These are phyloP conservation scores for Eledona agricola DNA, from an alignment of 2,888 invertebrate genomes.

Conservation along the genomic window DNA sequence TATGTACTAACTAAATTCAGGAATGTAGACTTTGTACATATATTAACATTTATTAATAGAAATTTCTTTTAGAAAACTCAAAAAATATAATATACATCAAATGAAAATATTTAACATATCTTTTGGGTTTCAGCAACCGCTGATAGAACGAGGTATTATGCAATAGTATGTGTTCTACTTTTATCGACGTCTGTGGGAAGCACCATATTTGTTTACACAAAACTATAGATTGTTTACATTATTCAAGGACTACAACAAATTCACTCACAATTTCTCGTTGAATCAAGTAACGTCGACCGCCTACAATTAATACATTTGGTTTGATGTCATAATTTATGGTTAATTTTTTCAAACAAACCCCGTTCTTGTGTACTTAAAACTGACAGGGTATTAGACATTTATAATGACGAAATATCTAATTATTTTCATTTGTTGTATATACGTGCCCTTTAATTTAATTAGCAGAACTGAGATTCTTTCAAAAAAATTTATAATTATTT, in stretches of 20 bases:
- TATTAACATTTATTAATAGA: conserved; percentile 21
- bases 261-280: too few relatives aligned
- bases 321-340: too few relatives aligned
- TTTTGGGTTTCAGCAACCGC: conserved; percentile 5
- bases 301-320: too few relatives aligned
- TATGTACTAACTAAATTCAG: conserved; percentile 23
- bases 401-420: conserved; percentile 37
- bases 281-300: too few relatives aligned
- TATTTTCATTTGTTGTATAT: conserved; percentile 40
- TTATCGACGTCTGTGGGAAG: too few relatives aligned
- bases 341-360: conserved; percentile 2
- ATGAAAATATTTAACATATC: conserved; percentile 29
- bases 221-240: too few relatives aligned
- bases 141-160: conserved; percentile 23
- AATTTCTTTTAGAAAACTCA: conserved; percentile 12
- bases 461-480: conserved; percentile 7
- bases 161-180: too few relatives aligned
- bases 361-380: conserved; percentile 33
- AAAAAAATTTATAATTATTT: conserved; percentile 9
- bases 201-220: too few relatives aligned
- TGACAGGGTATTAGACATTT: conserved; percentile 47
- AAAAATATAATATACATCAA: conserved; percentile 36
- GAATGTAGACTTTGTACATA: conserved; percentile 36
- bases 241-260: too few relatives aligned
- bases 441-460: conserved; percentile 11